Conservation (phyloP, 2,797 vertebrate genomes). For the Enteromius trimaculatus region DNA sequence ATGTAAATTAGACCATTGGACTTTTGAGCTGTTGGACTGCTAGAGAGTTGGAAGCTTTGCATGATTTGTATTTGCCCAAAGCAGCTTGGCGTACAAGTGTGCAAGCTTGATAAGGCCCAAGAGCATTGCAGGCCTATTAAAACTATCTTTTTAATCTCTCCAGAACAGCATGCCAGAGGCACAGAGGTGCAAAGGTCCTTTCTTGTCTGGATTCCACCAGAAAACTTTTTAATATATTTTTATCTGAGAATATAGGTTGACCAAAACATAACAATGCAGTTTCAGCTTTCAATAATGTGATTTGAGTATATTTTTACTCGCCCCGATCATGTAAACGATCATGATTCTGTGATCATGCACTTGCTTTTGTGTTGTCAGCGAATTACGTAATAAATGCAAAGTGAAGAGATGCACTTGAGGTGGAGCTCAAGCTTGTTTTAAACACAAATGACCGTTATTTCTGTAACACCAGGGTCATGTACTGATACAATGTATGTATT, state of each 20-base stretch:
- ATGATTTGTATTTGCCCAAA: slow-evolving; percentile 50
- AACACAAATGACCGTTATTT: not conserved
- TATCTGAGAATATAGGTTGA: slow-evolving; percentile 20
- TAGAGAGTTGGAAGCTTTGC: slow-evolving; percentile 23
- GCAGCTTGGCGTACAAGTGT: slow-evolving; percentile 47
- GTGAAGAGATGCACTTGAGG: not conserved
- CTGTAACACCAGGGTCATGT: not conserved
- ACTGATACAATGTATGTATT: not conserved
- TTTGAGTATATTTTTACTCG: slow-evolving; percentile 66
- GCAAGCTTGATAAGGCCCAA: slow-evolving; percentile 44
- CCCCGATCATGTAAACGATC: slow-evolving; percentile 61
- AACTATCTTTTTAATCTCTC: slow-evolving; percentile 48
- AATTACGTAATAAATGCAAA: not conserved
- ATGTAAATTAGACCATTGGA: slow-evolving; percentile 46
- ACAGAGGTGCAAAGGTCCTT: slow-evolving; percentile 33
- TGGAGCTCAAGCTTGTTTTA: not conserved
- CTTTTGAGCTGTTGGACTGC: slow-evolving; percentile 32
- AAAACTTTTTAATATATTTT: slow-evolving; percentile 23
- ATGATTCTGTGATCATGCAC: slow-evolving; percentile 47
- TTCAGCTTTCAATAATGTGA: slow-evolving; percentile 61
- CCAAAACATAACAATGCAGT: slow-evolving; percentile 19
- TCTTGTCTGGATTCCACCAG: slow-evolving; percentile 28
- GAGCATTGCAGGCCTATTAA: slow-evolving; percentile 50
- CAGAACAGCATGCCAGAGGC: slow-evolving; percentile 34
- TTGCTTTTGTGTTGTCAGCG: not conserved